A percentile compares a stretch with the other conserved stretches of the same genome.
phyloP scores from a whole-genome alignment of 2,797 vertebrate genomes.

The Erpetoichthys calabaricus region DNA sequence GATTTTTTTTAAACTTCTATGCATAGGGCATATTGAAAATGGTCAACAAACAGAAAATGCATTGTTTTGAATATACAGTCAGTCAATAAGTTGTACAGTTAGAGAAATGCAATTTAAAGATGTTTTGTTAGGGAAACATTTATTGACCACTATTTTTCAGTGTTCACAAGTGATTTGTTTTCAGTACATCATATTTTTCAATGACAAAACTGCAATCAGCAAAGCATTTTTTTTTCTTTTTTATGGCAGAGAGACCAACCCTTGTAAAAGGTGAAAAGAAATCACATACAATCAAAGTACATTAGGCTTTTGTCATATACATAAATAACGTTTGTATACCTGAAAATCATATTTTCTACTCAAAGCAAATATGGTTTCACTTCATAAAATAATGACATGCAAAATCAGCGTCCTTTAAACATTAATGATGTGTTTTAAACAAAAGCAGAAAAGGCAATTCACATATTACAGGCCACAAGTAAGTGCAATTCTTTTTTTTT shows the following conservation, averaged over 20 bases:
- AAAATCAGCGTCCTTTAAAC: slow-evolving; percentile 30
- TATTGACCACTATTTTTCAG: slow-evolving; percentile 65
- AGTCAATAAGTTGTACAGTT: slow-evolving; percentile 33
- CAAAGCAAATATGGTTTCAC: slow-evolving; percentile 18
- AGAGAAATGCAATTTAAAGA: slow-evolving; percentile 72
- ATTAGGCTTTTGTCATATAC: background rate
- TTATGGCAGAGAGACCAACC: slow-evolving; percentile 6
- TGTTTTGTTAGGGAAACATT: slow-evolving; percentile 69
- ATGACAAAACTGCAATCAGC: slow-evolving; percentile 50
- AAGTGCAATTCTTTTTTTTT: slow-evolving; percentile 55
- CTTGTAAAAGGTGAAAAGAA: slow-evolving; percentile 42
- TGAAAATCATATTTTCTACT: background rate
- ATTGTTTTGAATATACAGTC: slow-evolving; percentile 54
- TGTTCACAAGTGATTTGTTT: slow-evolving; percentile 47
- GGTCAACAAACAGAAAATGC: slow-evolving; percentile 19
- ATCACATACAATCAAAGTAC: slow-evolving; percentile 51
- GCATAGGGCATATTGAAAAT: too few species aligned
- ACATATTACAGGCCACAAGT: slow-evolving; percentile 42
- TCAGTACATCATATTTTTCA: slow-evolving; percentile 58
- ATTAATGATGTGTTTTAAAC: slow-evolving; percentile 35
- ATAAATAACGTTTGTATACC: background rate
- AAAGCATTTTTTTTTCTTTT: slow-evolving; percentile 16
- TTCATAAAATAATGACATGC: slow-evolving; percentile 60
- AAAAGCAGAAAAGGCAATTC: slow-evolving; percentile 55
- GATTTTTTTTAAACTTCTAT: too few species aligned